Evolutionary conservation across 2,797 vertebrate species (phyloP).

Genomic region (Sciurus vulgaris): DNA sequence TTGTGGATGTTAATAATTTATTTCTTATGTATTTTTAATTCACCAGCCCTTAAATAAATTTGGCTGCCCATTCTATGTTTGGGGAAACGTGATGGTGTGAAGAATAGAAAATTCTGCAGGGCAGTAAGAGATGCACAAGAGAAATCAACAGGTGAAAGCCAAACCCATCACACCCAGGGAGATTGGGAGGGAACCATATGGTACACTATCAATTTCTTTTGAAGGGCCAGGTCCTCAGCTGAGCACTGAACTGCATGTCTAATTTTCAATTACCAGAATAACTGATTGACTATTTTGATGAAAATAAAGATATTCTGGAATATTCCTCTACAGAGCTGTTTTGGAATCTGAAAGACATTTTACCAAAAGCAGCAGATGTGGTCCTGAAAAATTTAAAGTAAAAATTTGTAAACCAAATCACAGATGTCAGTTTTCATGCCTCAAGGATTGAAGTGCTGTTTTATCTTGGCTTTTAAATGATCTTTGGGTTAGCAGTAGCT

Average conservation of each 20-base stretch:
- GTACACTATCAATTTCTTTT: background rate
- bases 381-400: background rate
- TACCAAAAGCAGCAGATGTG: background rate
- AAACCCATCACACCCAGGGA: no score
- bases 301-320: background rate
- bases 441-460: background rate
- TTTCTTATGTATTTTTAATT: background rate
- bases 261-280: background rate
- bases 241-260: background rate
- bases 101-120: background rate
- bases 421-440: background rate
- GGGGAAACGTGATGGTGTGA: background rate
- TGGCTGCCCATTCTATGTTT: background rate
- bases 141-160: background rate
- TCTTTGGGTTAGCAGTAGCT: conserved; percentile 13
- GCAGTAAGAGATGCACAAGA: background rate
- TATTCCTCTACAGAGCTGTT: background rate
- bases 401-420: conserved; percentile 28
- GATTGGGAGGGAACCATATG: background rate
- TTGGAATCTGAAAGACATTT: background rate
- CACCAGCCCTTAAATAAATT: background rate
- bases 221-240: background rate
- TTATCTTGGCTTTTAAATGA: background rate
- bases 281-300: background rate
- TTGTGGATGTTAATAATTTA: background rate